These are phyloP conservation scores for Agriopis aurantiaria DNA, from an alignment of 2,888 invertebrate genomes.

Conservation along the genomic window DNA sequence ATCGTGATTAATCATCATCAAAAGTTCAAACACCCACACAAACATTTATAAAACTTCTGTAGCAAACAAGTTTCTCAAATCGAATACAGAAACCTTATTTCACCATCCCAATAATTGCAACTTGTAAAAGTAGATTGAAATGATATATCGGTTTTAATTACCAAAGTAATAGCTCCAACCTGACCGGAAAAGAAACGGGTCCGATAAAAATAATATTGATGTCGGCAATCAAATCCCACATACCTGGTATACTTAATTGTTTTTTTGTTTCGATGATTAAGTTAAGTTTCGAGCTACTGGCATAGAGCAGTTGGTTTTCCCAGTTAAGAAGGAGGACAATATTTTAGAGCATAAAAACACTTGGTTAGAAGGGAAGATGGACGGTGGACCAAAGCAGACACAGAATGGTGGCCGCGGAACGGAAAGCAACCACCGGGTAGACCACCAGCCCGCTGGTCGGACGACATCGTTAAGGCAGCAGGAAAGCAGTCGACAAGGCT, in stretches of 20 bases:
- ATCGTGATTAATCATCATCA: slow-evolving; percentile 2
- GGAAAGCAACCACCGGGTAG: too few relatives aligned
- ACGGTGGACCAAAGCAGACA: too few relatives aligned
- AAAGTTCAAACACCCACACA: background rate
- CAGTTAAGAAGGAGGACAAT: too few relatives aligned
- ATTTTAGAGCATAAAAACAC: too few relatives aligned
- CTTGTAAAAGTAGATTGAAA: slow-evolving; percentile 30
- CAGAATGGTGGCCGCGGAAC: too few relatives aligned
- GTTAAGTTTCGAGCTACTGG: slow-evolving; percentile 14
- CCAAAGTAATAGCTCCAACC: slow-evolving; percentile 33
- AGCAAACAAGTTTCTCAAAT: background rate
- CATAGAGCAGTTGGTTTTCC: background rate
- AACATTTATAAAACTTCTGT: slow-evolving; percentile 1
- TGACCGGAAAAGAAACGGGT: slow-evolving; percentile 35
- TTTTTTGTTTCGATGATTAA: slow-evolving; percentile 11
- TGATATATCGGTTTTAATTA: slow-evolving; percentile 34
- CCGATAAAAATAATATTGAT: slow-evolving; percentile 29
- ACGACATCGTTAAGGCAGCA: too few relatives aligned
- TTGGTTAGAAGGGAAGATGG: too few relatives aligned
- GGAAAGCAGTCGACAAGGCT: too few relatives aligned
- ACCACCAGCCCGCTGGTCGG: too few relatives aligned
- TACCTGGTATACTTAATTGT: slow-evolving; percentile 23
- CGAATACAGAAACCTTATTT: background rate
- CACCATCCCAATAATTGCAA: slow-evolving; percentile 13
- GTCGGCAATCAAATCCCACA: slow-evolving; percentile 24